Conservation (phyloP, 2,888 invertebrate genomes). For the Cantharis lateralis region DNA sequence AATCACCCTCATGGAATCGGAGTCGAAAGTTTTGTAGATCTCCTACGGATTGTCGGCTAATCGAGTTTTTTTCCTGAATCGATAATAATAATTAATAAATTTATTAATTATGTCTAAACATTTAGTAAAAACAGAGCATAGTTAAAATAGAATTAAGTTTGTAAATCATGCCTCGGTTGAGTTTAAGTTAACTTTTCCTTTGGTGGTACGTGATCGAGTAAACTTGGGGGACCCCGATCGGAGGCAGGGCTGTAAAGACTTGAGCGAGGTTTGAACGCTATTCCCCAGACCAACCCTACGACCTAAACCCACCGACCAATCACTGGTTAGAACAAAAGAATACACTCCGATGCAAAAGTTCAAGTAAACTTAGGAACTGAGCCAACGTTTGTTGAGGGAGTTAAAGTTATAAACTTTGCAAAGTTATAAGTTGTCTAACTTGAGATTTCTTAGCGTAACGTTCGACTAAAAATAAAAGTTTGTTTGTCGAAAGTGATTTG, state of each 20-base stretch:
- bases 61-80: background rate
- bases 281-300: constrained; percentile 47
- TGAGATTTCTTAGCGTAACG: constrained; percentile 26
- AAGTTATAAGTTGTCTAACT: constrained; percentile 33
- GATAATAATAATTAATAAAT: constrained; percentile 16
- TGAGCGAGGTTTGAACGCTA: constrained; percentile 18
- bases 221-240: constrained; percentile 30
- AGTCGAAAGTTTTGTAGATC: background rate
- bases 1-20: background rate
- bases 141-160: constrained; percentile 32
- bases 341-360: constrained; percentile 39
- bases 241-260: constrained; percentile 29
- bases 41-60: background rate
- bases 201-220: constrained; percentile 39
- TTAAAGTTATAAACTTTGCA: constrained; percentile 34
- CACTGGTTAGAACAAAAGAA: constrained; percentile 58
- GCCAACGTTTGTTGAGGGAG: constrained; percentile 26
- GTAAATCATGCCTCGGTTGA: constrained; percentile 31
- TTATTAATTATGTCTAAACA: constrained; percentile 27
- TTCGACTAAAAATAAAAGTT: constrained; percentile 27
- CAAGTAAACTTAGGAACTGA: constrained; percentile 30
- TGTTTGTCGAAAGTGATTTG: constrained; percentile 14
- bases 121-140: constrained; percentile 29
- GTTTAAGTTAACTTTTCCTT: constrained; percentile 35
- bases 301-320: constrained; percentile 56